Conservation (phyloP, 2,113 vertebrate species). For the Tachuris rubrigastra region DNA sequence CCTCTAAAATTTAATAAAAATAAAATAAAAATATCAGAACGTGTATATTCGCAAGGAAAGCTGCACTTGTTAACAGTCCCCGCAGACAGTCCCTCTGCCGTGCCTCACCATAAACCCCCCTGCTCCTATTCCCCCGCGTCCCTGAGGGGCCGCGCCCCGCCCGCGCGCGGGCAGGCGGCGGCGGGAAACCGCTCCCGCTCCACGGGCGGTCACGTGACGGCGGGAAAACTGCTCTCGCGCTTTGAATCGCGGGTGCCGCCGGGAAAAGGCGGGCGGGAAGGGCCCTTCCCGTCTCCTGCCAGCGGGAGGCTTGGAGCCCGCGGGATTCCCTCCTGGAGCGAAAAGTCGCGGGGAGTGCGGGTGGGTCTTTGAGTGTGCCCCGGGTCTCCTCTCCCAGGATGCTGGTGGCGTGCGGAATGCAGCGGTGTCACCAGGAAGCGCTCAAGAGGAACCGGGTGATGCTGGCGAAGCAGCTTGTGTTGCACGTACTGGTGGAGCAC, state of each 20-base stretch:
- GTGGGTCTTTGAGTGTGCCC: neutral
- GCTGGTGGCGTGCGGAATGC: constrained; percentile 72
- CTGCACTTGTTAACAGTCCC: neutral
- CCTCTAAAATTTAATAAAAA: neutral
- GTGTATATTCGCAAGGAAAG: accelerated
- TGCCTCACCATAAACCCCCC: accelerated
- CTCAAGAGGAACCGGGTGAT: constrained; percentile 73
- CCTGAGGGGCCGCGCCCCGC: neutral
- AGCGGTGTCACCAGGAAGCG: constrained; percentile 72
- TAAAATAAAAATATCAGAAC: accelerated
- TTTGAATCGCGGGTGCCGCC: neutral
- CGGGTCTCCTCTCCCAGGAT: neutral
- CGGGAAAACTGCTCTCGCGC: neutral
- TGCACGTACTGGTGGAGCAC: constrained; percentile 74
- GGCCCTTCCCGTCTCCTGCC: neutral
- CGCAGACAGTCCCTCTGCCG: accelerated
- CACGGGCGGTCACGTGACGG: neutral
- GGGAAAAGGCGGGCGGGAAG: neutral
- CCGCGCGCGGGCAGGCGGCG: neutral
- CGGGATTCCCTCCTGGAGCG: neutral
- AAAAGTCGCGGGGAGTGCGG: accelerated
- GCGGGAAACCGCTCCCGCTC: neutral
- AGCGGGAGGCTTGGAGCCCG: neutral
- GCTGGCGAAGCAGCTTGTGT: constrained; percentile 72
- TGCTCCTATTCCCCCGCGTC: too few species aligned